A percentile compares a stretch with the other conserved stretches of the same genome.
These are phyloP conservation scores for Melanotaenia boesemani DNA, from an alignment of 2,797 vertebrate genomes.

Conservation along the genomic window DNA sequence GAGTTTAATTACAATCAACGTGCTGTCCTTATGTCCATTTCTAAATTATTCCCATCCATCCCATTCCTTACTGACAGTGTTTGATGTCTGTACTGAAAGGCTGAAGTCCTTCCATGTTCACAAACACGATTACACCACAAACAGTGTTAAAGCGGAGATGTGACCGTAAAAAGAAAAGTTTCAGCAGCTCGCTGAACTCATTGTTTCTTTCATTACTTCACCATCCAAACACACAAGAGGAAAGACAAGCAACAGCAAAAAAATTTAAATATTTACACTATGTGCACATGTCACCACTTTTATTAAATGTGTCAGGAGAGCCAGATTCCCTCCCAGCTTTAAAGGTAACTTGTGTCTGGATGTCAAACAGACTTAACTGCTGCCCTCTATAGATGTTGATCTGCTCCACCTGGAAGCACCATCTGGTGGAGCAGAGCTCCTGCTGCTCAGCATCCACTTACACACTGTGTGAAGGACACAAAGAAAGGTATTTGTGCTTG, in stretches of 20 bases:
- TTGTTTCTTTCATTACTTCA: neutral
- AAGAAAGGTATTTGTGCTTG: constrained; percentile 16
- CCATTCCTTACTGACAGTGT: neutral
- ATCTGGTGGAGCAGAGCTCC: constrained; percentile 48
- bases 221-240: neutral
- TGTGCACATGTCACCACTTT: neutral
- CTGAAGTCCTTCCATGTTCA: too few species aligned
- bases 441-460: constrained; percentile 49
- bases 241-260: constrained; percentile 8
- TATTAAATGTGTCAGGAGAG: neutral
- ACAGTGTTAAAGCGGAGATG: neutral
- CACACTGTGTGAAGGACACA: constrained; percentile 46
- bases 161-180: neutral
- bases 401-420: constrained; percentile 64
- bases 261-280: constrained; percentile 1
- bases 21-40: too few species aligned
- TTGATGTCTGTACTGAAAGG: neutral
- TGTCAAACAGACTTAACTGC: constrained; percentile 49
- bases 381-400: constrained; percentile 43
- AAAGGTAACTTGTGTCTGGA: constrained; percentile 29
- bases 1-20: too few species aligned
- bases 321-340: constrained; percentile 7
- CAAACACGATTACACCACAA: neutral
- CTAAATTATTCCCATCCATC: too few species aligned
- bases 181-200: neutral